A percentile compares a stretch with the other conserved stretches of the same genome.
Evolutionary conservation across 2,888 invertebrate genomes (phyloP).

Genomic region (Perizoma flavofasciatum): DNA sequence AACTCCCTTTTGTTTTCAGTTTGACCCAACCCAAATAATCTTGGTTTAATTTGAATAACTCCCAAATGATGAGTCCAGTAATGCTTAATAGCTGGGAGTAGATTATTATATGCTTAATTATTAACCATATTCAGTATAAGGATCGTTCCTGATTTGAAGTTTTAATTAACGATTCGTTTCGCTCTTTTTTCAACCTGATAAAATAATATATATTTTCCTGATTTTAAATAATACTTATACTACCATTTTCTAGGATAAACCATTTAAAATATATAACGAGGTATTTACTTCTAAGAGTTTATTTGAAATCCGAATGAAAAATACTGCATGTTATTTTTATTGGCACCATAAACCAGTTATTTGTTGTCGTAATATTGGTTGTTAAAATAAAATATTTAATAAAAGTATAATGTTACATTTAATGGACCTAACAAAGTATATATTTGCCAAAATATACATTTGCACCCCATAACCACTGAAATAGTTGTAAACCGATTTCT

Average conservation of each 20-base stretch:
- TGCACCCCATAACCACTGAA: too few relatives aligned
- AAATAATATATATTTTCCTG: too few relatives aligned
- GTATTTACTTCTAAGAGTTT: too few relatives aligned
- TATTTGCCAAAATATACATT: too few relatives aligned
- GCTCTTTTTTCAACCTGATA: constrained; percentile 54
- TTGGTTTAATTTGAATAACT: constrained; percentile 67
- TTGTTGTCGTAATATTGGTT: constrained; percentile 29
- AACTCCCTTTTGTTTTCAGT: constrained; percentile 19
- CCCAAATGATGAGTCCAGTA: constrained; percentile 52
- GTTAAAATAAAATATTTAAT: constrained; percentile 19
- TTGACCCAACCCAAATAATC: constrained; percentile 38
- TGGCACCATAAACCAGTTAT: constrained; percentile 21
- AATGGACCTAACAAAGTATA: constrained; percentile 13
- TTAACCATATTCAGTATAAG: constrained; percentile 49
- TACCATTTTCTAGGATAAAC: constrained; percentile 28
- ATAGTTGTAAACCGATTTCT: too few relatives aligned
- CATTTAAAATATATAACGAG: too few relatives aligned
- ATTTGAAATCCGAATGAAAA: not conserved
- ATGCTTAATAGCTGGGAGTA: constrained; percentile 53
- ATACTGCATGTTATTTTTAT: constrained; percentile 14
- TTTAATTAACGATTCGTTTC: constrained; percentile 73
- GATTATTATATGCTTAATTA: constrained; percentile 52
- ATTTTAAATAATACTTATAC: constrained; percentile 49
- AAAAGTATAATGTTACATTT: constrained; percentile 19
- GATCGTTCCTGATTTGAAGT: constrained; percentile 56